Evolutionary conservation across 2,888 invertebrate species (phyloP).

Genomic region (Andrena hattorfiana): DNA sequence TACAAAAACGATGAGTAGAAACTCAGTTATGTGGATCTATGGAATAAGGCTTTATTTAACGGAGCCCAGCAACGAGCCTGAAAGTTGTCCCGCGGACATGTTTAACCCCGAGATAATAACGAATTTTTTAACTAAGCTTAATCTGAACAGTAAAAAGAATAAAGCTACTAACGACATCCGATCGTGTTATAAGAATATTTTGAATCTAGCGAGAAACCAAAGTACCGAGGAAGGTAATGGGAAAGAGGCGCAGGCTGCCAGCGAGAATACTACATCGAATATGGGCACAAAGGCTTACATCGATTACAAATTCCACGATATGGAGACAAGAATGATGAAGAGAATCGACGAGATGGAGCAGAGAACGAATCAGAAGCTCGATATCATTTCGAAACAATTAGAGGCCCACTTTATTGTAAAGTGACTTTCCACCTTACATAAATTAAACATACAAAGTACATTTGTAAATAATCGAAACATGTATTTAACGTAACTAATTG

Average conservation of each 20-base stretch:
- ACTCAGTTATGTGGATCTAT: constrained; percentile 83
- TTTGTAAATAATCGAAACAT: constrained; percentile 35
- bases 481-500: constrained; percentile 32
- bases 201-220: constrained; percentile 16
- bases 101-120: constrained; percentile 77
- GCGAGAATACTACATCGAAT: constrained; percentile 13
- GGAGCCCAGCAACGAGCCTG: constrained; percentile 61
- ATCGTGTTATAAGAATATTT: constrained; percentile 30
- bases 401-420: constrained; percentile 40
- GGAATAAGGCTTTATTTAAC: constrained; percentile 82
- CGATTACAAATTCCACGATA: constrained; percentile 78
- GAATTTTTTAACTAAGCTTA: constrained; percentile 70
- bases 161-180: constrained; percentile 63
- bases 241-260: constrained; percentile 8
- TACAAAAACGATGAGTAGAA: constrained; percentile 79
- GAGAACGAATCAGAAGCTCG: constrained; percentile 81
- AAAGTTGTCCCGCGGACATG: constrained; percentile 45
- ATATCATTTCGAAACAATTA: constrained; percentile 77
- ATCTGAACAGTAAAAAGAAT: constrained; percentile 42
- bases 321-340: constrained; percentile 79
- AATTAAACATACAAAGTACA: constrained; percentile 1
- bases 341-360: constrained; percentile 80
- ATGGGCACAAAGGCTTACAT: constrained; percentile 77
- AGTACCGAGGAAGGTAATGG: constrained; percentile 5
- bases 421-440: constrained; percentile 28